phyloP scores from a whole-genome alignment of 1,140 invertebrate genomes.

The Eriosoma lanigerum region DNA sequence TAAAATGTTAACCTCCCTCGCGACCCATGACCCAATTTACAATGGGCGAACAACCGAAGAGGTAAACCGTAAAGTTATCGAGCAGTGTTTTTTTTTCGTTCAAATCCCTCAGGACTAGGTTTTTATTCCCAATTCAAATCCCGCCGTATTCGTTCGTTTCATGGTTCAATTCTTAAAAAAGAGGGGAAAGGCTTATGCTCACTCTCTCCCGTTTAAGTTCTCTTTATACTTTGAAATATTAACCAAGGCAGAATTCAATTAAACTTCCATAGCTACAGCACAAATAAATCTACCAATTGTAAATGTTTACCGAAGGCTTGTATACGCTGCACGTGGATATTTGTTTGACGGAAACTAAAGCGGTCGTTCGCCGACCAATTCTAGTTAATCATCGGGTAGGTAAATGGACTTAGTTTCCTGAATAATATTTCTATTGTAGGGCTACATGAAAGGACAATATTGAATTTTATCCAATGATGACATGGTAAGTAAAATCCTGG shows the following conservation, averaged over 20 bases:
- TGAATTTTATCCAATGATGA: background rate
- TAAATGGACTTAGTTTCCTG: background rate
- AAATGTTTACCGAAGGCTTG: conserved; percentile 31
- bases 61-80: conserved; percentile 51
- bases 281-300: conserved; percentile 48
- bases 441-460: background rate
- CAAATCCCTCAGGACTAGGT: conserved; percentile 27
- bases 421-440: background rate
- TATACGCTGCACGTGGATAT: background rate
- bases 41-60: conserved; percentile 44
- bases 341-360: background rate
- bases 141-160: conserved; percentile 41
- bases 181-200: conserved; percentile 24
- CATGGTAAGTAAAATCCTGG: too few relatives aligned
- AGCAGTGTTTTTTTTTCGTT: conserved; percentile 26
- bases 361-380: background rate
- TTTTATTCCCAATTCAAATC: conserved; percentile 51
- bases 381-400: background rate
- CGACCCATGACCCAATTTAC: conserved; percentile 50
- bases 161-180: conserved; percentile 43
- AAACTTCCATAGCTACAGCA: conserved; percentile 33
- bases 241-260: conserved; percentile 40
- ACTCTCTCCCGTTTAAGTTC: conserved; percentile 42
- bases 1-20: conserved; percentile 50
- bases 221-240: conserved; percentile 50